phyloP scores from a whole-genome alignment of 2,113 vertebrate genomes.

The Solea solea region DNA sequence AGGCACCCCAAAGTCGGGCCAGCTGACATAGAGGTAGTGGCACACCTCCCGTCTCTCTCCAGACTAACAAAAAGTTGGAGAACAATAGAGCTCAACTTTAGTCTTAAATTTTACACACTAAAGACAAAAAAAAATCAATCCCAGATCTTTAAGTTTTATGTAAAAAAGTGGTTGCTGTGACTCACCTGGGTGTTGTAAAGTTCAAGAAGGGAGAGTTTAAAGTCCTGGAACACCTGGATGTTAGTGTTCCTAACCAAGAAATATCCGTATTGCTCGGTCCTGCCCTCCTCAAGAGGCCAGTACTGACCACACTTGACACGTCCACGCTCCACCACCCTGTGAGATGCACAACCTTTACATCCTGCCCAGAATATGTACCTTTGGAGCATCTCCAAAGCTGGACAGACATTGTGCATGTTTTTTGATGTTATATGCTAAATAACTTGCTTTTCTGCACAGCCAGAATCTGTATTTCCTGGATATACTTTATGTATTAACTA shows the following conservation, averaged over 20 bases:
- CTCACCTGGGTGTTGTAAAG: conserved; percentile 81
- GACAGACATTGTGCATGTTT: neutral
- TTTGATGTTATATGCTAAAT: neutral
- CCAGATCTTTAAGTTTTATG: neutral
- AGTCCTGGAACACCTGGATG: conserved; percentile 83
- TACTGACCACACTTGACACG: conserved; percentile 85
- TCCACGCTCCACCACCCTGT: conserved; percentile 83
- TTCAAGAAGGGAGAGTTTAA: conserved; percentile 82
- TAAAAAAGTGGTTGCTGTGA: neutral
- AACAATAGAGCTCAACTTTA: neutral
- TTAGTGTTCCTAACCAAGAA: conserved; percentile 79
- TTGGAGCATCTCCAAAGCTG: neutral
- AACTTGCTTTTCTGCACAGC: neutral
- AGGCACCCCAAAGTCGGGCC: conserved; percentile 85
- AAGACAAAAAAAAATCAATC: neutral
- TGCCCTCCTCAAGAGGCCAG: conserved; percentile 82
- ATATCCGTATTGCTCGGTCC: conserved; percentile 78
- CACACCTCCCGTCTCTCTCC: conserved; percentile 80
- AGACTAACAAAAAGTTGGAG: conserved; percentile 62
- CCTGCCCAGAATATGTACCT: neutral
- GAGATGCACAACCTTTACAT: conserved; percentile 1
- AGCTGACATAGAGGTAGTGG: conserved; percentile 85
- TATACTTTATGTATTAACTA: neutral
- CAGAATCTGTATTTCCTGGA: neutral
- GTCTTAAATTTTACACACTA: neutral